Evolutionary conservation across 2,113 vertebrate genomes (phyloP), one percentile per base, ranked within the genome.

Genomic region (Upupa epops): DNA sequence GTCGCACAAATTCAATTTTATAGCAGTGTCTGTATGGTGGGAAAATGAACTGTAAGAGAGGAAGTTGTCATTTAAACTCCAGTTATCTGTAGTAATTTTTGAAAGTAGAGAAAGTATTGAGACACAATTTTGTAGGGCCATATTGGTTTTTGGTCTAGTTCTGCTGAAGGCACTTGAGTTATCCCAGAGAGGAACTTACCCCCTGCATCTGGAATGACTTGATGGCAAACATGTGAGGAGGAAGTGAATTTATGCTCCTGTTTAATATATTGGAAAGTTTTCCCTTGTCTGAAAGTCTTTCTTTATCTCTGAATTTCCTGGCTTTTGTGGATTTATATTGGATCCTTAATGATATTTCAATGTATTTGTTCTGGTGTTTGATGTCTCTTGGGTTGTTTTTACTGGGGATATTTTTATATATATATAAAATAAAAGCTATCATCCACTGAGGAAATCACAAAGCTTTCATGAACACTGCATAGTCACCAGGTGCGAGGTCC

Each of bases 251-350:
- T 96, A 74, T 46, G 26, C 78, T 94, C 61, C 34, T 88, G 59
- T 96, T 91, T 93, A 95, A 96, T 95, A 89, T 89, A 70, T 76
- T 96, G 93, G 86, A 96, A 96, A 93, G 49, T 70, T 95, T 95
- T 86, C 79, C 76, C 82, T 91, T 54, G 6, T 93, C 77, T 94
- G 82, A 86, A 97, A 94, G 68, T 86, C 59, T 82, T 51, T 92
- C 91, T 97, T 93, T 96, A 94, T 96, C 93, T 96, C 81, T 94
- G 96, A 95, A 95, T 96, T 96, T 96, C 94, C 91, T 96, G 95
- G 94, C 70, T 96, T 96, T 94, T 94, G 66, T 93, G 84, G 91
- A 86, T 97, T 97, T 96, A 91, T 93, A 90, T 94, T 90, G 92
- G 91, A 91, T 93, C 73, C 75, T 94, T 91, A 92, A 92, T 96